phyloP scores from a whole-genome alignment of 2,888 invertebrate genomes.

The Ormyrus thymus region DNA sequence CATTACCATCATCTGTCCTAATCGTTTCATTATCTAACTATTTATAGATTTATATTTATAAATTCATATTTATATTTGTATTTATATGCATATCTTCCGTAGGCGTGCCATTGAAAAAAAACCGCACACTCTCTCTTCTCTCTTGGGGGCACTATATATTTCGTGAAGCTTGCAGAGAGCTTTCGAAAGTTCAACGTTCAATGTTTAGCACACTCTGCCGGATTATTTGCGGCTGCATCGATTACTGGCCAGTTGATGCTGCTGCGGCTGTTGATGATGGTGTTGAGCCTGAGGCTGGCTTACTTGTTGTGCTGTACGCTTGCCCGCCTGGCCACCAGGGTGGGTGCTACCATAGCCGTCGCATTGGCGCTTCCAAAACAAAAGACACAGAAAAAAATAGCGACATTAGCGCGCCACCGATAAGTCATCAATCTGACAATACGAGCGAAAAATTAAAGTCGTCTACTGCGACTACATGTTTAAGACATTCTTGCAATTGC shows the following conservation, averaged over 20 bases:
- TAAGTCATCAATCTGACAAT: constrained; percentile 31
- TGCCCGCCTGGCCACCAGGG: constrained; percentile 66
- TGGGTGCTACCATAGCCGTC: constrained; percentile 67
- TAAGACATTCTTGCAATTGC: background rate
- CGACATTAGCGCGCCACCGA: constrained; percentile 67
- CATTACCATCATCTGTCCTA: background rate
- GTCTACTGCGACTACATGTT: background rate
- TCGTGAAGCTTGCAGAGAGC: constrained; percentile 3
- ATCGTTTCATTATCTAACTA: constrained; percentile 45
- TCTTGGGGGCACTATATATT: constrained; percentile 16
- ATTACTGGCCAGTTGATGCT: constrained; percentile 40
- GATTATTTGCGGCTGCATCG: constrained; percentile 48
- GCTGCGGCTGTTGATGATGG: constrained; percentile 47
- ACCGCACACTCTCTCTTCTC: background rate
- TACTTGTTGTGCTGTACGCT: constrained; percentile 69
- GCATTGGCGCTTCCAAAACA: constrained; percentile 72
- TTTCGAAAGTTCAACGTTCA: background rate
- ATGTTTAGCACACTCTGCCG: background rate
- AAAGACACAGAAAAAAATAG: constrained; percentile 69
- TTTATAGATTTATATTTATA: constrained; percentile 40
- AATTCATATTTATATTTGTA: constrained; percentile 42
- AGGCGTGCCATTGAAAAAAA: constrained; percentile 23
- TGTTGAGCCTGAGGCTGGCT: constrained; percentile 58
- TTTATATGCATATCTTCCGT: constrained; percentile 44
- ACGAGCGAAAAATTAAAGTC: background rate